Conservation (phyloP, 2,888 invertebrate species). For the Ommatoiulus sabulosus region DNA sequence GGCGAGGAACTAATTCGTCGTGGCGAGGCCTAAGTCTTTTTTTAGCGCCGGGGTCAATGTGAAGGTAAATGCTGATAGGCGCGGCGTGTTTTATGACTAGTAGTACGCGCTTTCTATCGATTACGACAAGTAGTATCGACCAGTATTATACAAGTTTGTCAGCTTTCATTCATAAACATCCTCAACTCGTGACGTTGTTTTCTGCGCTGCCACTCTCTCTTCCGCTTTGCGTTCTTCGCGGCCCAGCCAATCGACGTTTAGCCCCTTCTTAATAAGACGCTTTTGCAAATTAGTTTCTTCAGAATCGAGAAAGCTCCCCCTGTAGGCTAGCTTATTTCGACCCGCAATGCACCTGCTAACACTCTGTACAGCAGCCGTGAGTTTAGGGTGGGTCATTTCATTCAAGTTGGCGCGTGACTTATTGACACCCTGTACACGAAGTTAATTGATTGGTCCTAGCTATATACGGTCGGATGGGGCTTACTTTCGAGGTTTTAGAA, state of each 20-base stretch:
- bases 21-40: background rate
- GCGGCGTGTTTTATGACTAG: slow-evolving; percentile 1
- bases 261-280: background rate
- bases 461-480: background rate
- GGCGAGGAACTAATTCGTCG: background rate
- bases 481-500: no score
- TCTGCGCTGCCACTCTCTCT: background rate
- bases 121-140: slow-evolving; percentile 1
- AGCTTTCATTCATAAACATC: slow-evolving; percentile 1
- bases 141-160: slow-evolving; percentile 1
- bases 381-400: no score
- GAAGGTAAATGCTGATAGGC: slow-evolving; percentile 1
- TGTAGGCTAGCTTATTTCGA: background rate
- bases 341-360: background rate
- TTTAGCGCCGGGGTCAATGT: background rate
- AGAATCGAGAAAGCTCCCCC: background rate
- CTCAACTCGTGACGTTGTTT: background rate
- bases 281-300: background rate
- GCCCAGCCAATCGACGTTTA: background rate
- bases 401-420: no score
- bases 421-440: background rate
- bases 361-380: no score
- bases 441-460: background rate
- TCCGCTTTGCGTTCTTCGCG: background rate
- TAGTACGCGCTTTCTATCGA: slow-evolving; percentile 1